Evolutionary conservation across 2,888 invertebrate genomes (phyloP), one percentile per base, ranked within the genome.

Genomic region (Thelaira solivaga): DNA sequence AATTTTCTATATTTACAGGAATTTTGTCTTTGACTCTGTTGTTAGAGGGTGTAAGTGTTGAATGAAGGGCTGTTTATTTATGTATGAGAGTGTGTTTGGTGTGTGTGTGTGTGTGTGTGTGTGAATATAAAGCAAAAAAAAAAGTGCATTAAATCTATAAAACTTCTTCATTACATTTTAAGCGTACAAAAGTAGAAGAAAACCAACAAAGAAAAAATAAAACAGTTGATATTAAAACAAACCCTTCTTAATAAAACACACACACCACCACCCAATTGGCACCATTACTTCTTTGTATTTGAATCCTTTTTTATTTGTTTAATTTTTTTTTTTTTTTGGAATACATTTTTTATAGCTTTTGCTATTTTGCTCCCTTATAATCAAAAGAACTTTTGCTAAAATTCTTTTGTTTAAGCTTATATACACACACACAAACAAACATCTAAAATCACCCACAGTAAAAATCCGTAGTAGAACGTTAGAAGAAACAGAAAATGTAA

Each of bases 161-260:
- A 80, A 80, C 76, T 76, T 75, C 79, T 76, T 76, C 71, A 72
- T 76, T 80, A 72, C 72, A 64, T 67, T 67, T 68, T 47, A 68
- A 64, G 59, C 36, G 36, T 61, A 59, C 29, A 64, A 69, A 62
- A 61, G 45, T 11, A 61, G 62, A 72, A 31, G n/a, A 41, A 29
- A 16, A 45, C 18, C 24, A 65, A 20, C 10, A 53, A 47, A 13
- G 13, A 59, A 78, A 53, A 36, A 53, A n/a, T n/a, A n/a, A n/a
- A 36, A 69, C 59, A 51, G 31, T 64, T 51, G 45, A 64, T 68
- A 64, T 73, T 73, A 62, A 34, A 77, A 68, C 68, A 76, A 68
- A 73, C 57, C 67, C 67, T 72, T 72, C 34, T 36, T 55, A n/a
- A 39, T n/a, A n/a, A n/a, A n/a, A 47, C 36, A 62, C 43, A 20